Conservation (phyloP, 1,140 invertebrate genomes). For the Ericerus pela region DNA sequence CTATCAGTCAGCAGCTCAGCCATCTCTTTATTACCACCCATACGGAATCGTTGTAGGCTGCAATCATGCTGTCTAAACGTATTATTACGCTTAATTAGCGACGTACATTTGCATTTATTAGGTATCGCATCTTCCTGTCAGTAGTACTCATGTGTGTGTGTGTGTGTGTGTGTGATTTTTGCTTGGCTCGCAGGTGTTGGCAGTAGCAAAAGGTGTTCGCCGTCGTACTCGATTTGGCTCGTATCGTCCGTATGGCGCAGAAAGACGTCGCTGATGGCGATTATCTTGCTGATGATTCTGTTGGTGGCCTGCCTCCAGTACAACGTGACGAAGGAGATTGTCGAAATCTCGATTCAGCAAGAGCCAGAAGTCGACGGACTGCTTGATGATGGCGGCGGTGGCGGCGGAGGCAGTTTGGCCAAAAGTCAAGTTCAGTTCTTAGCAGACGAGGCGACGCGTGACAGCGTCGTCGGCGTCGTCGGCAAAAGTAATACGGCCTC, state of each 20-base stretch:
- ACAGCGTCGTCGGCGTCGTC: background rate
- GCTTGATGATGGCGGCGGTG: background rate
- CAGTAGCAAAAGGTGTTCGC: slow-evolving; percentile 15
- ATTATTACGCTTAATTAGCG: too few relatives aligned
- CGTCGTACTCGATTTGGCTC: slow-evolving; percentile 26
- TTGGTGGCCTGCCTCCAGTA: slow-evolving; percentile 28
- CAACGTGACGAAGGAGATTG: slow-evolving; percentile 18
- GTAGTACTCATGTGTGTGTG: too few relatives aligned
- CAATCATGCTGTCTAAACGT: too few relatives aligned
- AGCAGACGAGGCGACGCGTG: slow-evolving; percentile 8
- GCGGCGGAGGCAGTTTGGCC: background rate
- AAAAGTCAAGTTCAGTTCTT: slow-evolving; percentile 20
- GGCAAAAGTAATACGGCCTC: background rate
- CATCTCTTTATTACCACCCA: too few relatives aligned
- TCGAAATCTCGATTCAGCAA: slow-evolving; percentile 12
- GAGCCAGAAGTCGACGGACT: background rate
- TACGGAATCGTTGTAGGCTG: too few relatives aligned
- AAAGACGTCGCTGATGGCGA: slow-evolving; percentile 25
- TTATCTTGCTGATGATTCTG: slow-evolving; percentile 20
- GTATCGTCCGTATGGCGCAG: slow-evolving; percentile 26
- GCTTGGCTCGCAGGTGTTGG: slow-evolving; percentile 19
- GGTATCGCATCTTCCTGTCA: too few relatives aligned
- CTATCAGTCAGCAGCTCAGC: too few relatives aligned
- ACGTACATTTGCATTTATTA: too few relatives aligned
- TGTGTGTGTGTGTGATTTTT: too few relatives aligned